Evolutionary conservation across 2,797 vertebrate species (phyloP), one percentile per base, ranked within the genome.

Genomic region (Phaenicophaeus curvirostris): DNA sequence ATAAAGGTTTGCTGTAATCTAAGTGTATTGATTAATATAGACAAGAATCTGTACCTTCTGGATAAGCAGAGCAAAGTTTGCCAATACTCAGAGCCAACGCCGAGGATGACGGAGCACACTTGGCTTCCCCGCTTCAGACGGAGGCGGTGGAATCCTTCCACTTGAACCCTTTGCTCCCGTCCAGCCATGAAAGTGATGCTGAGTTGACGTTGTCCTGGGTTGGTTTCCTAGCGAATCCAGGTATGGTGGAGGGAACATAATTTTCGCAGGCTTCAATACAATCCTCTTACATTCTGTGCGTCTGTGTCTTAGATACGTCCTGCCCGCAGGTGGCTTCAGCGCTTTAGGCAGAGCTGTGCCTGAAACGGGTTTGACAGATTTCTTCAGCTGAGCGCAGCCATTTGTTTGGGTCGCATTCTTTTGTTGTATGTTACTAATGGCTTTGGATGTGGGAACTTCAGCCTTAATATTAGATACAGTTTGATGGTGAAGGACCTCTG

Each of bases 201-300:
- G 74, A 42, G 30, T 7, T 23, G 96, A 93, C n/a, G 96, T 92
- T 31, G 76, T 23, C 19, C 78, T 71, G 24, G 78, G 63, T 72
- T 88, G 96, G 75, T 66, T 85, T 76, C 58, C 90, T 19, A 92
- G 85, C 2, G 79, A 42, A 31, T 81, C 74, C n/a, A 89, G 31
- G 23, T 44, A 86, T 4, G 98, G 97, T 66, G 97, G 95, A 78
- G 98, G 98, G 69, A 99, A 89, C 46, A 97, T 73, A 2, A 99
- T 96, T 50, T 97, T 96, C 13, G 97, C 68, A 0, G 98, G 97
- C 81, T 98, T 98, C 91, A 98, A 27, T 12, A 97, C 54, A 41
- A 97, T 27, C 89, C 93, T 95, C 8, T 87, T 97, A 3, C 5
- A 9, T 76, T 98, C 97, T 8, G 85, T 85, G 1, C 57, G 75